Percentiles rank a stretch among this genome's conserved stretches.
These are phyloP conservation scores for Alaudala cheleensis DNA, from an alignment of 2,113 vertebrate genomes.

Conservation along the genomic window DNA sequence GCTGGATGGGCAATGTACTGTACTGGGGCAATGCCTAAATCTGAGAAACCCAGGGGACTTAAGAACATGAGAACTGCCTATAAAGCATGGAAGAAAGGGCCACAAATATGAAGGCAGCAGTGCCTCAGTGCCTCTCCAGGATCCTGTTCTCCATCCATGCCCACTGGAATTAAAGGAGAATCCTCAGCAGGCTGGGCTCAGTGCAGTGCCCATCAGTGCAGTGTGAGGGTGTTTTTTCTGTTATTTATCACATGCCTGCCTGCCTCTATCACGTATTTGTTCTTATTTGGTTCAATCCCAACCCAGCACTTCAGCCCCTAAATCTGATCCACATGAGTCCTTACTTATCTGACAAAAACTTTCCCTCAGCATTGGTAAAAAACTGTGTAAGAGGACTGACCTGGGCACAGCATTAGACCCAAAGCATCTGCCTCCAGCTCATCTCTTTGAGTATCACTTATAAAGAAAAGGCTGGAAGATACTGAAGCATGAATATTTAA, in stretches of 20 bases:
- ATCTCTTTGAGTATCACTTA: neutral
- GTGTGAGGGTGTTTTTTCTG: neutral
- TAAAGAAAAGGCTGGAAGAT: neutral
- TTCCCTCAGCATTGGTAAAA: neutral
- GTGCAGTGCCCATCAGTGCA: fast-evolving
- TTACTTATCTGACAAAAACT: neutral
- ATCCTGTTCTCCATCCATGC: neutral
- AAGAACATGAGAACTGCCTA: neutral
- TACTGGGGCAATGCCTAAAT: fast-evolving
- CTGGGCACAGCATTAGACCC: neutral
- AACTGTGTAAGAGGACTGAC: neutral
- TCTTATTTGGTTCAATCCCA: neutral
- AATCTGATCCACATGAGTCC: neutral
- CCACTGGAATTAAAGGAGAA: neutral
- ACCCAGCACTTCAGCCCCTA: neutral
- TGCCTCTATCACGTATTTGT: neutral
- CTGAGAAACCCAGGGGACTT: neutral
- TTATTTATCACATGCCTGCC: neutral
- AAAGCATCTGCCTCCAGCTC: neutral
- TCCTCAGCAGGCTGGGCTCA: neutral
- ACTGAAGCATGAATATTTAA: neutral
- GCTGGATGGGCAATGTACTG: fast-evolving
- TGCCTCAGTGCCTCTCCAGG: neutral
- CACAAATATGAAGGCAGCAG: neutral
- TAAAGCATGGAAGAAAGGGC: neutral